phyloP scores from a whole-genome alignment of 1,140 invertebrate genomes.

The Ceratina australensis region DNA sequence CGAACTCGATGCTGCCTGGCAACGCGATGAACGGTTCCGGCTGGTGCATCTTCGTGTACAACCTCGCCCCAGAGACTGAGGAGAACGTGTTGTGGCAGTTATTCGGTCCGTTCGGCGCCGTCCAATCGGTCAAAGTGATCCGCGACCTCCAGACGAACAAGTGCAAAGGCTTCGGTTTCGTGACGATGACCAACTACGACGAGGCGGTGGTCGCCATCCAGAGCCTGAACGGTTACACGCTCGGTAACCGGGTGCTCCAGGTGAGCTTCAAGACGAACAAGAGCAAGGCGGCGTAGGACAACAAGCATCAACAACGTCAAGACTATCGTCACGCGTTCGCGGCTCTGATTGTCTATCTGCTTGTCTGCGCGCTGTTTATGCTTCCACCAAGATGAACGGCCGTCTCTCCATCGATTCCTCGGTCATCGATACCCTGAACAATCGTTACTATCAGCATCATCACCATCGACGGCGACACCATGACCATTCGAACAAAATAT shows the following conservation, averaged over 20 bases:
- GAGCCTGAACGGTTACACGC: constrained; percentile 97
- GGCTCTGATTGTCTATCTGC: too few relatives aligned
- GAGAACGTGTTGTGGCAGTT: constrained; percentile 99
- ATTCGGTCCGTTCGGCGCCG: constrained; percentile 99
- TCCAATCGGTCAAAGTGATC: constrained; percentile 98
- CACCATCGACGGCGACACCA: background rate
- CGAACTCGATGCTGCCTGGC: constrained; percentile 91
- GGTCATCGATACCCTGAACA: constrained; percentile 18
- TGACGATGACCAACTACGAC: constrained; percentile 99
- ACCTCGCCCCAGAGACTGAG: constrained; percentile 98
- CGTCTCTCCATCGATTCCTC: constrained; percentile 48
- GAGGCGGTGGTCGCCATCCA: constrained; percentile 98
- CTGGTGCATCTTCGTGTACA: constrained; percentile 99
- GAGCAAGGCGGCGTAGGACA: constrained; percentile 91
- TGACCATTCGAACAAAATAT: background rate
- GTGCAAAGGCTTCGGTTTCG: constrained; percentile 99
- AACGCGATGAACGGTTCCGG: constrained; percentile 91
- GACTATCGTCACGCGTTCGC: background rate
- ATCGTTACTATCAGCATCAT: constrained; percentile 7
- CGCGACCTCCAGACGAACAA: constrained; percentile 98
- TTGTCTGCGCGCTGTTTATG: too few relatives aligned
- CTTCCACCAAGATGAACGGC: constrained; percentile 48
- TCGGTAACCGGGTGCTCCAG: constrained; percentile 98
- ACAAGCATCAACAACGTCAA: constrained; percentile 49
- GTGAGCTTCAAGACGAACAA: constrained; percentile 99